These are phyloP conservation scores for Rhabdomys dilectus DNA, from an alignment of 2,113 vertebrate species.

Conservation along the genomic window DNA sequence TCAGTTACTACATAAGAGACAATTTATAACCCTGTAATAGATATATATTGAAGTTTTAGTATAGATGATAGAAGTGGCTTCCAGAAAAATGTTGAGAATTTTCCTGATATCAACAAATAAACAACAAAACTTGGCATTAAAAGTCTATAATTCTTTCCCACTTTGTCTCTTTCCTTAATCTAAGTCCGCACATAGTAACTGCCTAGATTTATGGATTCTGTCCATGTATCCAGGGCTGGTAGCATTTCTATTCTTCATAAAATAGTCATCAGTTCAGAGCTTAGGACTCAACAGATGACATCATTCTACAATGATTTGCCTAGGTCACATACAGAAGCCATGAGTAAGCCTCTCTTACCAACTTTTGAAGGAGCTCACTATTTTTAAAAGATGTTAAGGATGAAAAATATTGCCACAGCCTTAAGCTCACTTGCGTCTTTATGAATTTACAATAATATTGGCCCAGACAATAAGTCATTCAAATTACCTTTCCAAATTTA, in stretches of 20 bases:
- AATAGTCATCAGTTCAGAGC: not conserved
- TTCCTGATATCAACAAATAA: not conserved
- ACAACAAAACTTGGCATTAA: not conserved
- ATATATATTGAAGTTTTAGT: not conserved
- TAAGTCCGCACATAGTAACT: not conserved
- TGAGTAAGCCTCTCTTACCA: not conserved
- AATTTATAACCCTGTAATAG: not conserved
- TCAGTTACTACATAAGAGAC: not conserved
- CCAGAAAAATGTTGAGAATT: not conserved
- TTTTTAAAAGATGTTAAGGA: not conserved
- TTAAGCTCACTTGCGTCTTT: not conserved
- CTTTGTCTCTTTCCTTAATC: not conserved
- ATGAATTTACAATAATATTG: slow-evolving; percentile 18
- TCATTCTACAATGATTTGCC: not conserved
- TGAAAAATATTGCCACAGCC: not conserved
- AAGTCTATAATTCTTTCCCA: not conserved
- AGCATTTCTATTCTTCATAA: not conserved
- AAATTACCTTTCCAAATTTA: not conserved
- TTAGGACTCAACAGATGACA: not conserved
- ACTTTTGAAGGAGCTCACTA: not conserved
- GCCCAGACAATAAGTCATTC: not conserved
- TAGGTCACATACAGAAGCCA: not conserved
- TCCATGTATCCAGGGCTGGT: not conserved
- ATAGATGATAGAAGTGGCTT: not conserved
- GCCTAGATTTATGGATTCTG: not conserved